phyloP scores from a whole-genome alignment of 2,888 invertebrate genomes.

The Ophion costatus region DNA sequence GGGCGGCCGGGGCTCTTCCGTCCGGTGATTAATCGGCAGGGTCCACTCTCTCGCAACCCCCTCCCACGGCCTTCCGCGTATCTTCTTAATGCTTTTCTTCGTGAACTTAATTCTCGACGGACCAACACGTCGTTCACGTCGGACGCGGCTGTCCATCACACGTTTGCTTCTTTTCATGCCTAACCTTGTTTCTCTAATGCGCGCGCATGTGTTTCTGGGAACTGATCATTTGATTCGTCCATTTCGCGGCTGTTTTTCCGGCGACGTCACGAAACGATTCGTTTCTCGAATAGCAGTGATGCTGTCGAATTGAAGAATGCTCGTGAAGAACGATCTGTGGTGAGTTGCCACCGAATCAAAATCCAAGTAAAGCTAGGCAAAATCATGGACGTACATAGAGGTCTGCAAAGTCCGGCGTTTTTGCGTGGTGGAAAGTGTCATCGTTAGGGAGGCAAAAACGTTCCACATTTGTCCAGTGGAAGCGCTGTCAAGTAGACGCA shows the following conservation, averaged over 20 bases:
- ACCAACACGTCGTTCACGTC: slow-evolving; percentile 27
- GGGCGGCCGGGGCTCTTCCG: slow-evolving; percentile 73
- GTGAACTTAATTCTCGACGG: slow-evolving; percentile 44
- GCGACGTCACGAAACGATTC: neutral
- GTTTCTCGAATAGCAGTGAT: neutral
- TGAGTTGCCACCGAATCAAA: too few relatives aligned
- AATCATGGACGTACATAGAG: too few relatives aligned
- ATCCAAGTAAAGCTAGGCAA: too few relatives aligned
- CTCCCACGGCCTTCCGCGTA: slow-evolving; percentile 21
- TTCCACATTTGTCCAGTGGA: too few relatives aligned
- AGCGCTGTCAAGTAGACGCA: too few relatives aligned
- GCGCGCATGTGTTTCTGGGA: slow-evolving; percentile 1
- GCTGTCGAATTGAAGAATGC: neutral
- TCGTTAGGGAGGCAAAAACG: too few relatives aligned
- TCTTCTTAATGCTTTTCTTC: slow-evolving; percentile 57
- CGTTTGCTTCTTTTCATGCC: slow-evolving; percentile 52
- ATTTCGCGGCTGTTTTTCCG: neutral
- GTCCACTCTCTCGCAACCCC: slow-evolving; percentile 61
- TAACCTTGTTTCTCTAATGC: slow-evolving; percentile 17
- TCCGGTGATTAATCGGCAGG: slow-evolving; percentile 76
- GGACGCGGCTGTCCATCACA: slow-evolving; percentile 51
- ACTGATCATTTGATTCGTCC: slow-evolving; percentile 12
- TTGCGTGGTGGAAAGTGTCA: too few relatives aligned
- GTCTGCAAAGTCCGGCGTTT: too few relatives aligned
- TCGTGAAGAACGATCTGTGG: neutral